Evolutionary conservation across 2,113 vertebrate genomes (phyloP).

Genomic region (Grammomys surdaster): DNA sequence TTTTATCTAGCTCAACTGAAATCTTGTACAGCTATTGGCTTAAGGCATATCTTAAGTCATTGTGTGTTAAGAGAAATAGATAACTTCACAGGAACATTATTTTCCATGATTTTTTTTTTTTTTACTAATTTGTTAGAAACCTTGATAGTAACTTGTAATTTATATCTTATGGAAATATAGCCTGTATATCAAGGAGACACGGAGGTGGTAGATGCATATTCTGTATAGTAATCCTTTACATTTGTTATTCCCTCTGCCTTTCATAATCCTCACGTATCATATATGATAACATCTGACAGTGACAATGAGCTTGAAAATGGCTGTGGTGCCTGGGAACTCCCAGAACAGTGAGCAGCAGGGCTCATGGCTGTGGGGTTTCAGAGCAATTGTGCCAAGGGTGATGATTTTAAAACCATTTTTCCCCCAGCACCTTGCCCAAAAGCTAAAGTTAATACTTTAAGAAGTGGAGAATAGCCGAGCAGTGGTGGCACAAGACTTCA

Average conservation of each 20-base stretch:
- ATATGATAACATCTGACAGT: background rate
- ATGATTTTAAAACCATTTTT: background rate
- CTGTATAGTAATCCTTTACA: background rate
- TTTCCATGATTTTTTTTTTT: background rate
- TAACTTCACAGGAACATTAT: background rate
- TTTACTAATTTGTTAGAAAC: background rate
- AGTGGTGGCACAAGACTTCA: too few relatives aligned
- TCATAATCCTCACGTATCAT: background rate
- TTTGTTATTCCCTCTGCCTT: background rate
- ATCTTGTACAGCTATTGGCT: background rate
- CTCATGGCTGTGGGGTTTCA: background rate
- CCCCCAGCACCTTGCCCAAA: background rate
- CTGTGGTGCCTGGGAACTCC: background rate
- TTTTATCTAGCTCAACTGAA: background rate
- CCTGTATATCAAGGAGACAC: background rate
- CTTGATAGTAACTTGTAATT: background rate
- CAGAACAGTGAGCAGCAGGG: background rate
- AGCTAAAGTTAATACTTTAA: background rate
- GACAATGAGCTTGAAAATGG: background rate
- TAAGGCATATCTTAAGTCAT: background rate
- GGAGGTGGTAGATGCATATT: background rate
- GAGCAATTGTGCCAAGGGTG: background rate
- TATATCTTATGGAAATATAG: background rate
- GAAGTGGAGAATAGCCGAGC: background rate
- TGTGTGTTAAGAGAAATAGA: background rate